These are phyloP conservation scores for Anhinga rufa DNA, from an alignment of 2,113 vertebrate species.

Conservation along the genomic window DNA sequence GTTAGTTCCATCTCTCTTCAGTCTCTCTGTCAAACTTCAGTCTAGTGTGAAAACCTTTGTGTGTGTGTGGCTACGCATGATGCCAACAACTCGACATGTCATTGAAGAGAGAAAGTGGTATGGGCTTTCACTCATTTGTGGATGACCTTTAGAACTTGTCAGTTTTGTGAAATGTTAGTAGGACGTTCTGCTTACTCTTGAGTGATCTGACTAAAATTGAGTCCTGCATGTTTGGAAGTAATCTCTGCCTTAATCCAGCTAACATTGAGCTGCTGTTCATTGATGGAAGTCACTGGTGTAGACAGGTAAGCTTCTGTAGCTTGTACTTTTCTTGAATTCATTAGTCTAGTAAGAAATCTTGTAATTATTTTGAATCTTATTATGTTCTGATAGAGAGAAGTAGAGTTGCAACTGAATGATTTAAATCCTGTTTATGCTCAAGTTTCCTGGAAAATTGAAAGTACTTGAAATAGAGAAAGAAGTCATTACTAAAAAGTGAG, in stretches of 20 bases:
- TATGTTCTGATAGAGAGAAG: slow-evolving; percentile 2
- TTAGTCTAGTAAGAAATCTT: neutral
- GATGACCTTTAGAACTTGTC: neutral
- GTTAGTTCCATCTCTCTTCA: neutral
- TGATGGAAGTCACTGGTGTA: neutral
- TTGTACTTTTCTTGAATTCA: neutral
- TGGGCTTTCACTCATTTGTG: neutral
- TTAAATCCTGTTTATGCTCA: slow-evolving; percentile 43
- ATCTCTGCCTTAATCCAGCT: slow-evolving; percentile 1
- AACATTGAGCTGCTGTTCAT: neutral
- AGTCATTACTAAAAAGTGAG: neutral
- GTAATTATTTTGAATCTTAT: slow-evolving; percentile 28
- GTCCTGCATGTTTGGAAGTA: neutral
- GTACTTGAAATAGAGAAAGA: neutral
- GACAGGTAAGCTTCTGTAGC: neutral
- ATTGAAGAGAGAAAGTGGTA: neutral
- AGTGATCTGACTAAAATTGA: neutral
- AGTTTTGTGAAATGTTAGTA: neutral
- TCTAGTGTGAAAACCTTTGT: neutral
- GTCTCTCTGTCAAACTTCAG: neutral
- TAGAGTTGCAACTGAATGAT: neutral
- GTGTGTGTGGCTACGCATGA: neutral
- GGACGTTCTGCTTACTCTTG: neutral
- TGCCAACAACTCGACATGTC: neutral
- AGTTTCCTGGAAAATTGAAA: slow-evolving; percentile 38